Evolutionary conservation across 2,113 vertebrate genomes (phyloP).

Genomic region (Otus sunia): DNA sequence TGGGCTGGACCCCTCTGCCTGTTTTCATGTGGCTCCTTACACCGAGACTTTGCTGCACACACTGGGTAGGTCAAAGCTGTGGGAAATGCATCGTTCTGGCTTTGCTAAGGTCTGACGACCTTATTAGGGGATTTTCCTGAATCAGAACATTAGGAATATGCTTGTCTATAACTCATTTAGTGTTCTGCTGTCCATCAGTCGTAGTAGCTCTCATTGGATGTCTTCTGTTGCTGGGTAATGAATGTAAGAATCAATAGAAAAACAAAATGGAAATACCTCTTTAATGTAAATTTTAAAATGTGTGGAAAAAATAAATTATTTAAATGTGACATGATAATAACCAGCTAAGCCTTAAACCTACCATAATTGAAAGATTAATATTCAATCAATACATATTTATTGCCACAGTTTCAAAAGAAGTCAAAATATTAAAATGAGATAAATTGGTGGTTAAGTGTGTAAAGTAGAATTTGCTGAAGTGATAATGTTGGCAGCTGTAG

Average conservation of each 20-base stretch:
- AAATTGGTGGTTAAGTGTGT: not conserved
- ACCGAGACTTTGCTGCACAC: not conserved
- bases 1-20: not conserved
- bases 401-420: not conserved
- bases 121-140: not conserved
- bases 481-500: not conserved
- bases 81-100: not conserved
- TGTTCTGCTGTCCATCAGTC: not conserved
- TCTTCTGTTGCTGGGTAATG: not conserved
- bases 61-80: slow-evolving; percentile 53
- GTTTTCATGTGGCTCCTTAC: slow-evolving; percentile 68
- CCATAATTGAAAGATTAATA: not conserved
- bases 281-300: not conserved
- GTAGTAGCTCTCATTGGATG: not conserved
- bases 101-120: not conserved
- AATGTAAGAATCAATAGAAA: not conserved
- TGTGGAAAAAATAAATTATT: not conserved
- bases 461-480: not conserved
- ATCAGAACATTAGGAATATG: not conserved
- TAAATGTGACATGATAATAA: not conserved
- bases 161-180: not conserved
- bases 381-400: not conserved
- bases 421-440: not conserved
- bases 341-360: not conserved
- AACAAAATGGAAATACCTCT: not conserved